Conservation (phyloP, 2,888 invertebrate species). For the Tolmerus cingulatus region DNA sequence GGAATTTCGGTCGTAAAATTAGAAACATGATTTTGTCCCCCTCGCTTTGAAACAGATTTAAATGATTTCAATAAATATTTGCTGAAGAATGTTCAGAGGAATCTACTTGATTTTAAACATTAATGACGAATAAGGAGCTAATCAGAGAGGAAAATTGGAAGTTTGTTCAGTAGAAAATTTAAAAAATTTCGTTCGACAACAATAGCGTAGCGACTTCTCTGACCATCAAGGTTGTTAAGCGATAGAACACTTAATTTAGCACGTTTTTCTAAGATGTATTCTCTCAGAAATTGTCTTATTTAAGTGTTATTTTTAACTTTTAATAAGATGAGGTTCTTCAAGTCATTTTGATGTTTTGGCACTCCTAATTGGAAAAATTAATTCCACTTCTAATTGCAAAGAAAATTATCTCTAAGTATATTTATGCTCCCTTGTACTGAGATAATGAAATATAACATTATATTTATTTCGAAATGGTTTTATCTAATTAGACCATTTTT, state of each 20-base stretch:
- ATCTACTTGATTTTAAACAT: not conserved
- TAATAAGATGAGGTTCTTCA: not conserved
- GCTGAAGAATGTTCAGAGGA: not conserved
- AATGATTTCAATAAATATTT: not conserved
- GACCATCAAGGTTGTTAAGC: not conserved
- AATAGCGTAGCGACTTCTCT: not conserved
- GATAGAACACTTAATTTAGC: not conserved
- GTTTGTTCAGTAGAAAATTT: not conserved
- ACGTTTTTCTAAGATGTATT: not conserved
- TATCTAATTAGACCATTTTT: too few relatives aligned
- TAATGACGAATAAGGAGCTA: not conserved
- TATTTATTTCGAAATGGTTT: too few relatives aligned
- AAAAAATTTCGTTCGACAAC: not conserved
- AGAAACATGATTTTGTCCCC: not conserved
- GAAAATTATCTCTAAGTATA: not conserved
- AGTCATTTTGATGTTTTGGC: not conserved
- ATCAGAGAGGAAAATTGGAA: not conserved
- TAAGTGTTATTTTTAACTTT: not conserved
- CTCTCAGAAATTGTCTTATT: not conserved
- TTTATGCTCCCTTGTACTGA: too few relatives aligned
- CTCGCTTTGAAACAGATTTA: not conserved
- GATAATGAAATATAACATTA: too few relatives aligned
- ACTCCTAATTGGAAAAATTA: not conserved
- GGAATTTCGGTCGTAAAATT: not conserved
- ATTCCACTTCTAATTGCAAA: not conserved